A percentile compares a stretch with the other conserved stretches of the same genome.
Evolutionary conservation across 2,113 vertebrate genomes (phyloP).

Genomic region (Hippocampus comes): DNA sequence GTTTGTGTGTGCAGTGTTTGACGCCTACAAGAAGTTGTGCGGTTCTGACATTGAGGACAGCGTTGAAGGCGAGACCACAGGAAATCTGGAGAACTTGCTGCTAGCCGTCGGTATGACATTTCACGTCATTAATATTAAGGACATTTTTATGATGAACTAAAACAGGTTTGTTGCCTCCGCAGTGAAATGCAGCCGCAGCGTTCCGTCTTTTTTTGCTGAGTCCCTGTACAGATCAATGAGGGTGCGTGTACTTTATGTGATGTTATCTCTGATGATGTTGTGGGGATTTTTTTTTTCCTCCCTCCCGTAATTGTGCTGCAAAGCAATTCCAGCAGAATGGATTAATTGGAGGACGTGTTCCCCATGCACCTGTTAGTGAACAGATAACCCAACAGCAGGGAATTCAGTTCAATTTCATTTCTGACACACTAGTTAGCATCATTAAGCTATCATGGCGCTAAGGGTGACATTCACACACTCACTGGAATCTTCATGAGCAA

Average conservation of each 20-base stretch:
- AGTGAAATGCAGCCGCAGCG: constrained; percentile 86
- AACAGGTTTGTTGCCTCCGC: constrained; percentile 17
- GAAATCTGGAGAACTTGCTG: constrained; percentile 84
- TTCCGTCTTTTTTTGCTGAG: constrained; percentile 89
- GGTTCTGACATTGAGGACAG: constrained; percentile 90
- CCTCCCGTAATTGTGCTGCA: not conserved
- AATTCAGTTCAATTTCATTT: not conserved
- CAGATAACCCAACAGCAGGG: not conserved
- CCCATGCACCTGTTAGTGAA: not conserved
- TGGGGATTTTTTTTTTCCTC: not conserved
- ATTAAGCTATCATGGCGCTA: too few relatives aligned
- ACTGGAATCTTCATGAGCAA: too few relatives aligned
- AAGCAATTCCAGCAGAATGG: not conserved
- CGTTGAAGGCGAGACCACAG: constrained; percentile 86
- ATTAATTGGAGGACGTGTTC: not conserved
- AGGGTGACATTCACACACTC: too few relatives aligned
- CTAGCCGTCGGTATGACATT: constrained; percentile 83
- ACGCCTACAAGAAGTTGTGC: constrained; percentile 86
- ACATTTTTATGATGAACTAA: not conserved
- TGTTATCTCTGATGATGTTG: not conserved
- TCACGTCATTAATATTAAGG: not conserved
- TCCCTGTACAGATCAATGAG: constrained; percentile 84
- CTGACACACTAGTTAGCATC: not conserved
- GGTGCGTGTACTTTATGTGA: constrained; percentile 62
- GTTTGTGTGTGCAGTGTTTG: constrained; percentile 80